A percentile compares a stretch with the other conserved stretches of the same genome.
phyloP scores from a whole-genome alignment of 92 coral and sea anemone genomes.

The Zoanthus sansibaricus region DNA sequence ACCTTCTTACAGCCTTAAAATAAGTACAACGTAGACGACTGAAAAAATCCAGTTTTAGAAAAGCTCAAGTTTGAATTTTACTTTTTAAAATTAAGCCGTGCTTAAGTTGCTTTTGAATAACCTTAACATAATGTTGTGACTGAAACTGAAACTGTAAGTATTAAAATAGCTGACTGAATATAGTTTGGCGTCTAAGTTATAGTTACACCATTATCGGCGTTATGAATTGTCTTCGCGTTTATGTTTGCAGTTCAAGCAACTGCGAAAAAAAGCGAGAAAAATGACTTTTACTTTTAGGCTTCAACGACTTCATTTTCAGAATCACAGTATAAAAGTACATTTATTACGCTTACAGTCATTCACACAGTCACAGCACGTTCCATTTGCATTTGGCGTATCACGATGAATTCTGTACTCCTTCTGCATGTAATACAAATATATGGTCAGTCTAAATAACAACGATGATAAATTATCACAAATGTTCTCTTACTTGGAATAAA shows the following conservation, averaged over 20 bases:
- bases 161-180: too few relatives aligned
- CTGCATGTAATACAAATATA: slow-evolving; percentile 27
- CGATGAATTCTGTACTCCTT: slow-evolving; percentile 73
- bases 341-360: slow-evolving; percentile 62
- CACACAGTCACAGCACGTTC: slow-evolving; percentile 75
- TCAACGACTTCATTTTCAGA: background rate
- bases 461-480: too few relatives aligned
- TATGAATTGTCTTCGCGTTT: too few relatives aligned
- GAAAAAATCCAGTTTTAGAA: background rate
- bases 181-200: too few relatives aligned
- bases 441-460: background rate
- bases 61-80: background rate
- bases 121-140: too few relatives aligned
- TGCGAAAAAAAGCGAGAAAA: too few relatives aligned
- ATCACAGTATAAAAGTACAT: background rate
- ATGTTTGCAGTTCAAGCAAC: too few relatives aligned
- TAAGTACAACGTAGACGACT: background rate
- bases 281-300: too few relatives aligned
- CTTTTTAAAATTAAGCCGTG: background rate
- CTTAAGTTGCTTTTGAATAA: too few relatives aligned
- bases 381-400: slow-evolving; percentile 61
- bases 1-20: background rate
- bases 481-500: too few relatives aligned
- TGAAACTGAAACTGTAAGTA: too few relatives aligned
- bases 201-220: too few relatives aligned